Base-by-base conservation (phyloP, 1,140 invertebrate genomes). In the Ips nitidus region DNA sequence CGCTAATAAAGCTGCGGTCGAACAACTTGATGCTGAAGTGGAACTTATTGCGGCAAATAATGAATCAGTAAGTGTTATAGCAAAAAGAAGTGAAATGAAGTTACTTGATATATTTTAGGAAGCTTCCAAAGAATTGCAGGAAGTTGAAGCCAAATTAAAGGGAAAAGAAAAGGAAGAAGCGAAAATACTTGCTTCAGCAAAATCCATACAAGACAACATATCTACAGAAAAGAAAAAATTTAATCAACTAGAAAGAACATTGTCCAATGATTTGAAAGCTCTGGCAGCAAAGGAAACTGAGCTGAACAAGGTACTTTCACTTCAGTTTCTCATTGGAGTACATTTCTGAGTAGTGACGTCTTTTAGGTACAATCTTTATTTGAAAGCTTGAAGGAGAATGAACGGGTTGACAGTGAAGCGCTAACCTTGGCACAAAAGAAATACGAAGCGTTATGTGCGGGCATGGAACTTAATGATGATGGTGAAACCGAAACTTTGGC, bases 401-500 rank as follows among this genome's bases (percentile, higher is more conserved):
- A 91, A 75, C 81, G 87, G 53, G 78, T 81, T 1, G 91, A 94
- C 78, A 83, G 83, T 36, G 87, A 89, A 65, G 88, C 87, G 1
- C 84, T 94, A 70, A 81, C 84, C 6, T 84, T 85, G 47, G 93
- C 94, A 0, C 90, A 96, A 81, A 88, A 89, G 58, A 86, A 87
- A 60, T 93, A 90, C 72, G 89, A 97, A 76, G 94, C 94, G 62
- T 88, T 96, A 4, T 93, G 87, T 78, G 85, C 91, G 38, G 95
- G 95, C 38, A 81, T 93, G 55, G 88, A 94, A 41, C 87, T 89
- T 39, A 90, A 88, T 66, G 90, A 91, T n/a, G 88, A 89, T 74
- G 94, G 94, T 8, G 86, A 90, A 79, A 89, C 89, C 65, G 87
- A 91, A n/a, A 94, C 94, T 3, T 82, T 98, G 36, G 91, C 94